These are phyloP conservation scores for Oryzias sinensis DNA, from an alignment of 2,797 vertebrate genomes.

Conservation along the genomic window DNA sequence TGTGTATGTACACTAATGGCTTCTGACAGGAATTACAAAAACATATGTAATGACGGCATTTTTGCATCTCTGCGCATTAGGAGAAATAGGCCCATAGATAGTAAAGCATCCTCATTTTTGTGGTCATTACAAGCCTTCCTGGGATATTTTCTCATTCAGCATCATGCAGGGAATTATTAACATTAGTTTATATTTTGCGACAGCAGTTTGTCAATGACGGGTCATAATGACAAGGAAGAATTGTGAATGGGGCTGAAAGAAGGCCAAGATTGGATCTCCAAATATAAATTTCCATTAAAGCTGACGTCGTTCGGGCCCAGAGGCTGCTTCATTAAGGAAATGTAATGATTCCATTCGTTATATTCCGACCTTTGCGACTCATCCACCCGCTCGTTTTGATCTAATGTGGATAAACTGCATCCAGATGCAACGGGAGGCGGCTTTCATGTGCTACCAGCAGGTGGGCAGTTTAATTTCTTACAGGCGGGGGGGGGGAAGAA, in stretches of 20 bases:
- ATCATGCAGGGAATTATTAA: background rate
- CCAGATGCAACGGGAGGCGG: constrained; percentile 25
- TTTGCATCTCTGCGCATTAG: background rate
- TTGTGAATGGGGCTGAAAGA: background rate
- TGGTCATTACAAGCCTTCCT: background rate
- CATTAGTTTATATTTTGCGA: background rate
- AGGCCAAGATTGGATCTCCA: constrained; percentile 56
- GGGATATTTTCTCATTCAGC: background rate
- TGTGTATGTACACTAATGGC: no score
- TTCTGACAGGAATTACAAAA: background rate
- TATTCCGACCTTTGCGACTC: constrained; percentile 35
- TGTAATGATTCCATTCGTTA: constrained; percentile 65
- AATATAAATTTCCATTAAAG: constrained; percentile 70
- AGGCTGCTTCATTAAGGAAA: constrained; percentile 65
- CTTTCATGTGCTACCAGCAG: constrained; percentile 27
- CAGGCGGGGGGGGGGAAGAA: no score
- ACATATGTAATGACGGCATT: background rate
- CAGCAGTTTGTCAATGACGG: constrained; percentile 6
- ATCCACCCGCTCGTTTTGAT: constrained; percentile 37
- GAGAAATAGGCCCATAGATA: background rate
- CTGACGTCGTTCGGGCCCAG: constrained; percentile 49
- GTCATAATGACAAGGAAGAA: constrained; percentile 33
- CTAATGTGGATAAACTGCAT: constrained; percentile 17
- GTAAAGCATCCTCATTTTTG: background rate
- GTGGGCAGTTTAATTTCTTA: background rate